Percentiles rank a stretch among this genome's conserved stretches.
These are phyloP conservation scores for Varroa destructor DNA, from an alignment of 1,140 invertebrate species.

Conservation along the genomic window DNA sequence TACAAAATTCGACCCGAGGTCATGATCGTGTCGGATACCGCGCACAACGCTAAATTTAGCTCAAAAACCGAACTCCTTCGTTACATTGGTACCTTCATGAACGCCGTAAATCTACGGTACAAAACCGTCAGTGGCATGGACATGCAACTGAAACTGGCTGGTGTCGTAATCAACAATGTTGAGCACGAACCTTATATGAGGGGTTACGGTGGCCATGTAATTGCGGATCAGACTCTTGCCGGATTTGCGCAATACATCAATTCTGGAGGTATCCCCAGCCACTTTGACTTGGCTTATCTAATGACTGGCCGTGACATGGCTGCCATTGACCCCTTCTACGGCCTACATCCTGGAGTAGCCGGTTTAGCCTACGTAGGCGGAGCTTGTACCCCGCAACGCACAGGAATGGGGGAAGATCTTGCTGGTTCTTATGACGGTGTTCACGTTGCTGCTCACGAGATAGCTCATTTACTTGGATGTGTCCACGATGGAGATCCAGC, in stretches of 20 bases:
- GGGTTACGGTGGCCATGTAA: constrained; percentile 10
- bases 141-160: constrained; percentile 14
- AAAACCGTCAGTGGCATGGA: constrained; percentile 17
- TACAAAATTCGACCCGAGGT: constrained; percentile 21
- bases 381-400: constrained; percentile 3
- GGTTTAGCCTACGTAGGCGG: constrained; percentile 12
- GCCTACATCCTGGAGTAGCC: constrained; percentile 18
- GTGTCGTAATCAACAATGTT: constrained; percentile 19
- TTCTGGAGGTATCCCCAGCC: constrained; percentile 4
- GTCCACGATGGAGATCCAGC: constrained; percentile 34
- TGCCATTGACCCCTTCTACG: constrained; percentile 18
- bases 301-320: constrained; percentile 26
- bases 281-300: constrained; percentile 15
- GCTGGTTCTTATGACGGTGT: constrained; percentile 35
- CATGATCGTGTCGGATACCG: constrained; percentile 17
- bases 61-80: constrained; percentile 23
- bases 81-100: constrained; percentile 17
- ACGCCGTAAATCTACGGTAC: constrained; percentile 12
- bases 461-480: constrained; percentile 35
- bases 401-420: constrained; percentile 33
- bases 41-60: constrained; percentile 11
- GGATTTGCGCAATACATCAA: constrained; percentile 26
- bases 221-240: constrained; percentile 20
- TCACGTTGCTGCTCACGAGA: constrained; percentile 35
- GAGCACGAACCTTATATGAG: constrained; percentile 9